Conservation (phyloP, 2,888 invertebrate species). For the Chymomyza fuscimana region DNA sequence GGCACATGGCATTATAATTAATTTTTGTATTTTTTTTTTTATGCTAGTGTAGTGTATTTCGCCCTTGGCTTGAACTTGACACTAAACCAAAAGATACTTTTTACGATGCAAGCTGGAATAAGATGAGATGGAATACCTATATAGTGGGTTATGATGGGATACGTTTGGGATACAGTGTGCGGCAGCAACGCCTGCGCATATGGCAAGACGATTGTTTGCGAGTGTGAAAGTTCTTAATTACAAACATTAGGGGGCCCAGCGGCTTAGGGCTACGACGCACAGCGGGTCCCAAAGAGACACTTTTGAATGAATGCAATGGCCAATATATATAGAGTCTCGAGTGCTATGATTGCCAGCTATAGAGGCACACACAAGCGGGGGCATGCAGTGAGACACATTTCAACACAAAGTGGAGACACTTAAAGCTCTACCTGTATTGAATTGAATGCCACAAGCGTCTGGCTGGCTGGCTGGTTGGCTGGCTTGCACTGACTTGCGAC, state of each 20-base stretch:
- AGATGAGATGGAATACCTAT: background rate
- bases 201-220: slow-evolving; percentile 74
- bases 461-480: background rate
- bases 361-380: slow-evolving; percentile 10
- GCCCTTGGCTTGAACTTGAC: slow-evolving; percentile 70
- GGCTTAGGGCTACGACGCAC: slow-evolving; percentile 63
- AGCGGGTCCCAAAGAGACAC: slow-evolving; percentile 71
- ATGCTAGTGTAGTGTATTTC: slow-evolving; percentile 26
- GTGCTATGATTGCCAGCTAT: background rate
- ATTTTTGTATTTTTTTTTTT: slow-evolving; percentile 8
- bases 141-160: background rate
- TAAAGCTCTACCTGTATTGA: slow-evolving; percentile 74
- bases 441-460: slow-evolving; percentile 3
- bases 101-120: background rate
- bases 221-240: slow-evolving; percentile 80
- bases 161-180: slow-evolving; percentile 20
- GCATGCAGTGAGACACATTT: slow-evolving; percentile 67
- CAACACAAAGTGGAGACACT: slow-evolving; percentile 74
- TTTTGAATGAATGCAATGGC: slow-evolving; percentile 58
- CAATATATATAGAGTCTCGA: background rate
- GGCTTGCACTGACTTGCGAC: background rate
- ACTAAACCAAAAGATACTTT: slow-evolving; percentile 56
- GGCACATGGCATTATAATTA: slow-evolving; percentile 8
- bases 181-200: slow-evolving; percentile 9
- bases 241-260: slow-evolving; percentile 76